These are phyloP conservation scores for Agriotes lineatus DNA, from an alignment of 2,888 invertebrate species.

Conservation along the genomic window DNA sequence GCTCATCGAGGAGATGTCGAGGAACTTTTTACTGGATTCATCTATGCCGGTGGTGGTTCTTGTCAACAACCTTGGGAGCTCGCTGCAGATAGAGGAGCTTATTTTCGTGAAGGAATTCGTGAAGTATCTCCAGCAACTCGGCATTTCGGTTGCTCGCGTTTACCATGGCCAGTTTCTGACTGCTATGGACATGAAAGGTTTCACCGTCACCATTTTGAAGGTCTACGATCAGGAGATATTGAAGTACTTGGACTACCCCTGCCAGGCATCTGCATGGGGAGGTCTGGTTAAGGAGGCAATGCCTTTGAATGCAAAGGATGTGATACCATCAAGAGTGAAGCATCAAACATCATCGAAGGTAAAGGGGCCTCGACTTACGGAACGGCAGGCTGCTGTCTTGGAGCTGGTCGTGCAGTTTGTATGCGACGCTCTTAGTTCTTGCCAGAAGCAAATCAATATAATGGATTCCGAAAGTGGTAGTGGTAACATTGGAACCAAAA, in stretches of 20 bases:
- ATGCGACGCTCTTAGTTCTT: slow-evolving; percentile 71
- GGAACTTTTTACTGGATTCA: slow-evolving; percentile 49
- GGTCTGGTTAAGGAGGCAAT: background rate
- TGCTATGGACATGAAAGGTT: slow-evolving; percentile 82
- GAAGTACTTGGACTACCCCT: slow-evolving; percentile 71
- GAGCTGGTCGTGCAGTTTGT: slow-evolving; percentile 62
- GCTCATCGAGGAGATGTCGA: slow-evolving; percentile 65
- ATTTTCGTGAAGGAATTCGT: slow-evolving; percentile 66
- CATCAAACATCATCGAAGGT: background rate
- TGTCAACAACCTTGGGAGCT: slow-evolving; percentile 81
- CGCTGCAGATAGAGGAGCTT: slow-evolving; percentile 82
- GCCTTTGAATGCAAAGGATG: background rate
- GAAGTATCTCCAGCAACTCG: slow-evolving; percentile 51
- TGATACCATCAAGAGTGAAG: slow-evolving; percentile 19
- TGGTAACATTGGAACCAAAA: slow-evolving; percentile 77
- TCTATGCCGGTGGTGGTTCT: slow-evolving; percentile 71
- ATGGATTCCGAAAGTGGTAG: slow-evolving; percentile 81
- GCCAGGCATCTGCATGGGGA: slow-evolving; percentile 71
- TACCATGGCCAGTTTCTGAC: slow-evolving; percentile 74
- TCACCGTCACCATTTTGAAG: slow-evolving; percentile 79
- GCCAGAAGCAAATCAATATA: slow-evolving; percentile 73
- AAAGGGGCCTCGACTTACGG: slow-evolving; percentile 59
- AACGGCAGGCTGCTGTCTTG: slow-evolving; percentile 56
- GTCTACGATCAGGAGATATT: slow-evolving; percentile 68
- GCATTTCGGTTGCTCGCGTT: slow-evolving; percentile 52